Evolutionary conservation across 2,888 invertebrate species (phyloP), one percentile per base, ranked within the genome.

Genomic region (Ptychoptera albimana): DNA sequence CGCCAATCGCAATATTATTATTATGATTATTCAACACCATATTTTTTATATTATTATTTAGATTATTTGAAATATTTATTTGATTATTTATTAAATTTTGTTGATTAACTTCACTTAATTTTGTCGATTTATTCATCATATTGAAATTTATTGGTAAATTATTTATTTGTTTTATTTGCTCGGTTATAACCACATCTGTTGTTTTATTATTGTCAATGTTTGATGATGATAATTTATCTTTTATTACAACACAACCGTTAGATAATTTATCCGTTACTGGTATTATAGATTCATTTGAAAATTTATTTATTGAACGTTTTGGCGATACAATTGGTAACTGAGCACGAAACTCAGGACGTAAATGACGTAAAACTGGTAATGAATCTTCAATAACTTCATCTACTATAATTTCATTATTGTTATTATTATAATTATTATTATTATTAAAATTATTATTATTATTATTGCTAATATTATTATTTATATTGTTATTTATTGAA

Each of bases 331-430:
- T 49, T 0, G 84, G 81, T 51, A 89, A 64, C 58, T 88, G 88
- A 1, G 87, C 86, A 15, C 87, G 70, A 60, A 89, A 89, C 58
- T 89, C 88, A 1, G 87, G 84, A 57, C 86, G 72, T 48, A 89
- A 65, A 64, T 87, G 86, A 61, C 86, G 73, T 49, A 89, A 62
- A 11, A 89, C 88, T 2, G 88, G 88, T 49, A 88, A 66, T 43
- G 43, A 34, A 45, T 46, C 36, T 46, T 49, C 14, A 45, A 13
- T 1, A 37, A 29, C 29, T 45, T 46, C 13, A 38, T 40, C 29
- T 31, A 29, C 2, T 38, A 30, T n/a, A 39, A 42, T 42, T 31
- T 14, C 31, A 31, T 31, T 32, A 32, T 40, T 40, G 15, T 31
- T n/a, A 40, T 40, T 40, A 35, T 34, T 34, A 42, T 42, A 34